Percentiles rank a stretch among this genome's conserved stretches.
Evolutionary conservation across 2,888 invertebrate genomes (phyloP).

Genomic region (Hypomecis atomaria): DNA sequence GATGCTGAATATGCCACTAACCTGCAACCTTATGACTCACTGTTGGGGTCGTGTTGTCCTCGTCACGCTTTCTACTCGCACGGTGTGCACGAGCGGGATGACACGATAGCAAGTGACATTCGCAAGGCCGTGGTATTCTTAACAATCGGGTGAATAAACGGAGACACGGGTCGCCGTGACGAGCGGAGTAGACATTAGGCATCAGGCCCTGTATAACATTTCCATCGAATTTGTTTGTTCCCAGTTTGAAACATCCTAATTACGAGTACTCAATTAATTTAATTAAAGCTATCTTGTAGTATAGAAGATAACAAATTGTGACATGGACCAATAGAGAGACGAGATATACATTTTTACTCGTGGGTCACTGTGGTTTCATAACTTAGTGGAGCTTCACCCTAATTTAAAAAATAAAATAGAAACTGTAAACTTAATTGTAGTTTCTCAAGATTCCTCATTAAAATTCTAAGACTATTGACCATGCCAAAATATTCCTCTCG

Average conservation of each 20-base stretch:
- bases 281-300: slow-evolving; percentile 42
- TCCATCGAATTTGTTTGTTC: slow-evolving; percentile 29
- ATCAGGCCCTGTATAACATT: slow-evolving; percentile 26
- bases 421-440: slow-evolving; percentile 10
- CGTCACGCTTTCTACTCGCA: too few relatives aligned
- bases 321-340: slow-evolving; percentile 31
- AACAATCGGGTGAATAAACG: not conserved
- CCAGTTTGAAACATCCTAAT: slow-evolving; percentile 32
- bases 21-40: not conserved
- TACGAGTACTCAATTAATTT: slow-evolving; percentile 35
- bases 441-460: not conserved
- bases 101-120: not conserved
- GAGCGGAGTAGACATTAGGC: not conserved
- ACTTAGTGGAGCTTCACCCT: slow-evolving; percentile 3
- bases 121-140: not conserved
- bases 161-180: too few relatives aligned
- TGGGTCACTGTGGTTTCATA: slow-evolving; percentile 1
- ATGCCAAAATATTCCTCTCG: slow-evolving; percentile 22
- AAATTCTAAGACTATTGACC: not conserved
- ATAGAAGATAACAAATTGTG: slow-evolving; percentile 32
- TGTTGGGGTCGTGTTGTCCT: too few relatives aligned
- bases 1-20: slow-evolving; percentile 17
- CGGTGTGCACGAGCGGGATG: too few relatives aligned
- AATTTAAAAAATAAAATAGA: not conserved
- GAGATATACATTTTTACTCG: slow-evolving; percentile 4